Conservation (phyloP, 2,888 invertebrate species). For the Esperia sulphurella region DNA sequence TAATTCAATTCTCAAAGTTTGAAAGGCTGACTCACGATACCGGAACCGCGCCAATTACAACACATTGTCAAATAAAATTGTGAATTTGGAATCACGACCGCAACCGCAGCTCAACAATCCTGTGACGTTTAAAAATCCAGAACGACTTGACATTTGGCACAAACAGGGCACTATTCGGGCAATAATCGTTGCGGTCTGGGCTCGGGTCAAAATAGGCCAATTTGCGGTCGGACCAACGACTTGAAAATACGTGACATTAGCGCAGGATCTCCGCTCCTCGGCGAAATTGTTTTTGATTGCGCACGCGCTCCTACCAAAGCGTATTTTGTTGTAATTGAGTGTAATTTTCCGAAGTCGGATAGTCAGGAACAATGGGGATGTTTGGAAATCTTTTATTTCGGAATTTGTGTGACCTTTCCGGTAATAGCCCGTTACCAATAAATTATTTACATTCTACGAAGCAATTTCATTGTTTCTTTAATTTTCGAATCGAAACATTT, state of each 20-base stretch:
- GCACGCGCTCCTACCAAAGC: slow-evolving; percentile 39
- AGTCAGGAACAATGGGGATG: slow-evolving; percentile 13
- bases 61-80: slow-evolving; percentile 67
- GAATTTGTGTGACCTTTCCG: slow-evolving; percentile 9
- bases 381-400: slow-evolving; percentile 5
- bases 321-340: slow-evolving; percentile 37
- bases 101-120: slow-evolving; percentile 29
- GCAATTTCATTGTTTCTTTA: not conserved
- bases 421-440: slow-evolving; percentile 2
- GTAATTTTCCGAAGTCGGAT: slow-evolving; percentile 21
- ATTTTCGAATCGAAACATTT: not conserved
- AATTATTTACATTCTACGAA: not conserved
- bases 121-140: slow-evolving; percentile 32
- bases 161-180: slow-evolving; percentile 26
- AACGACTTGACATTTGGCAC: slow-evolving; percentile 52
- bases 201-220: slow-evolving; percentile 43
- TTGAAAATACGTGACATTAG: slow-evolving; percentile 51
- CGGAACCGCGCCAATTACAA: slow-evolving; percentile 39
- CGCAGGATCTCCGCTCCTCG: slow-evolving; percentile 53
- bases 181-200: slow-evolving; percentile 38
- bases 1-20: not conserved
- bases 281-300: slow-evolving; percentile 61
- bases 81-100: slow-evolving; percentile 25
- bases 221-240: slow-evolving; percentile 45
- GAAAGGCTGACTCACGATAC: slow-evolving; percentile 15